phyloP scores from a whole-genome alignment of 2,797 vertebrate species.

The Novumbra hubbsi region DNA sequence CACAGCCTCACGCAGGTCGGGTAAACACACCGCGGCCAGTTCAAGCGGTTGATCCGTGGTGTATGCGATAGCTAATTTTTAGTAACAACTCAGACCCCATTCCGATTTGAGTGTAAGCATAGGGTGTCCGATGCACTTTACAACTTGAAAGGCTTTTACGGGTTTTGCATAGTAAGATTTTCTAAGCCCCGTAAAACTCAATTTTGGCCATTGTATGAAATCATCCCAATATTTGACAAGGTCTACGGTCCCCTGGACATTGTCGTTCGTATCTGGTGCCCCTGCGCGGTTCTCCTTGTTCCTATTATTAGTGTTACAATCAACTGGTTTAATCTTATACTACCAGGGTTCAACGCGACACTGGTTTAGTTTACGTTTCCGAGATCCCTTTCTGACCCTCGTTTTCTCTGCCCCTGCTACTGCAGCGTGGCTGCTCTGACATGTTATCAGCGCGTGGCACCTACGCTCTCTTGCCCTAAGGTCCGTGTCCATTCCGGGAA shows the following conservation, averaged over 20 bases:
- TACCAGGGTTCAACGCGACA: too few species aligned
- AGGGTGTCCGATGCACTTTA: slow-evolving; percentile 4
- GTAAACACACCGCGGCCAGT: neutral
- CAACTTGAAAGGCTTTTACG: slow-evolving; percentile 5
- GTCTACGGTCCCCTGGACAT: too few species aligned
- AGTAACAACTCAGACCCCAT: slow-evolving; percentile 23
- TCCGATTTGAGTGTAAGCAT: neutral
- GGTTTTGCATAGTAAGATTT: slow-evolving; percentile 15
- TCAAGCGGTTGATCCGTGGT: neutral
- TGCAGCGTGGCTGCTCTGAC: too few species aligned
- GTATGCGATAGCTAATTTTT: neutral
- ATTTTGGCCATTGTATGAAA: neutral
- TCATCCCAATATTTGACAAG: neutral
- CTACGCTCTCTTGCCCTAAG: too few species aligned
- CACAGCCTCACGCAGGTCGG: neutral
- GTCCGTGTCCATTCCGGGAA: too few species aligned
- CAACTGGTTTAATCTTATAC: too few species aligned
- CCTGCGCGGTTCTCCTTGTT: neutral
- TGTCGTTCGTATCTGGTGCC: neutral
- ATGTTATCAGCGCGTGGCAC: too few species aligned
- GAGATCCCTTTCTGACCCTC: too few species aligned
- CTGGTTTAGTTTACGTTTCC: too few species aligned
- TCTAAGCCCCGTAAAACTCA: neutral
- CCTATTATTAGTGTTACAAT: too few species aligned
- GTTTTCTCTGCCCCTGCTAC: too few species aligned